phyloP scores from a whole-genome alignment of 2,113 vertebrate genomes.

The Embiotoca jacksoni region DNA sequence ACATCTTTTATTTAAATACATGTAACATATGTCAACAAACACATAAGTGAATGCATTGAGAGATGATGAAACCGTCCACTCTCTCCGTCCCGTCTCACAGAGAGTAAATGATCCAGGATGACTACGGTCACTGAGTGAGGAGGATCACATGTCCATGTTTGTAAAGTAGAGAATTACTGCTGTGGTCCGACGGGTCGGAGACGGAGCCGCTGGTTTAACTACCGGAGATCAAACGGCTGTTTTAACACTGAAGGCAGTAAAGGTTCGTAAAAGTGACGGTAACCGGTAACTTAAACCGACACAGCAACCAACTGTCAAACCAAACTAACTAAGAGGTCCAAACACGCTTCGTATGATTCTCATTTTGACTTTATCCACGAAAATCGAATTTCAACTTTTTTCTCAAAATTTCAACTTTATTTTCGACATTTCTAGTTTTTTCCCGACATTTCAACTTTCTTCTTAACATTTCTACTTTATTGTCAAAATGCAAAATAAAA shows the following conservation, averaged over 20 bases:
- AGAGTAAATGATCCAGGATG: constrained; percentile 35
- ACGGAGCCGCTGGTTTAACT: constrained; percentile 44
- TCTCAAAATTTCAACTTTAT: too few species aligned
- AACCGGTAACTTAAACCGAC: too few species aligned
- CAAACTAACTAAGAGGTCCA: too few species aligned
- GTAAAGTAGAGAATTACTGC: constrained; percentile 47
- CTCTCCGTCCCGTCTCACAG: constrained; percentile 15
- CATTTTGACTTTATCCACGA: too few species aligned
- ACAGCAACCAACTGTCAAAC: too few species aligned
- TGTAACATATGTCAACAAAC: background rate
- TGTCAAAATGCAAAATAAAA: background rate
- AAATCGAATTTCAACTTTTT: too few species aligned
- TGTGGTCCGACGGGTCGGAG: constrained; percentile 36
- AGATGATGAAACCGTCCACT: constrained; percentile 8
- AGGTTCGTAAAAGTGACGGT: too few species aligned
- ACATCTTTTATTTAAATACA: background rate
- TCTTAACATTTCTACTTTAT: background rate
- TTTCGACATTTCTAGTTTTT: too few species aligned
- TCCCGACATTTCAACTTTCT: too few species aligned
- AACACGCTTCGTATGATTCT: too few species aligned
- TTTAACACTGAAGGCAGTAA: background rate
- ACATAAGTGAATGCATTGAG: constrained; percentile 13
- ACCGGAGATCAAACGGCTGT: constrained; percentile 16
- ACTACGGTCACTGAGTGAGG: constrained; percentile 44
- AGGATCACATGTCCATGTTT: constrained; percentile 59